Evolutionary conservation across 2,888 invertebrate genomes (phyloP), one percentile per base, ranked within the genome.

Genomic region (Lithophane semibrunnea): DNA sequence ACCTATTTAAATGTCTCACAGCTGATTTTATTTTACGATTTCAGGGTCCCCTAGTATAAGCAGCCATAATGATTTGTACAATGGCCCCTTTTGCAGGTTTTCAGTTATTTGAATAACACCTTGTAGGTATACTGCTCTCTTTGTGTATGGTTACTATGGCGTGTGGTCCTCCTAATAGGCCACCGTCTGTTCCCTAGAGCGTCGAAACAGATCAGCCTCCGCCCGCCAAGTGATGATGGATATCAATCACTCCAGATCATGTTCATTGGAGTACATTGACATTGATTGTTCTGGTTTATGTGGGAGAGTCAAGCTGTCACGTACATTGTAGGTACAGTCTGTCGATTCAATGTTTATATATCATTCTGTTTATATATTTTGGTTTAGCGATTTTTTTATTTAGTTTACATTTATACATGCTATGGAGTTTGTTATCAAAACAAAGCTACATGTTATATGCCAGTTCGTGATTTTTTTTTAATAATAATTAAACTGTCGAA

Each of bases 221-320:
- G 80, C 61, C 66, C 63, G 73, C 65, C 66, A 66, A 58, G 71
- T 84, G 75, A 77, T 86, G 82, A 82, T 82, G 68, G 82, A 82
- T 85, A 82, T 82, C 82, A 85, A 85, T 82, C 85, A 85, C 54
- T 67, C 37, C 60, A 63, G 63, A 80, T 68, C 85, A 64, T 64
- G 63, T 71, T 64, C 85, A 68, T 75, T 68, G 60, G 54, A 81
- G 64, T 75, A 81, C 71, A 82, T 82, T 81, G 82, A 85, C 82
- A 72, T 74, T 85, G 85, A 82, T 85, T 85, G 75, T 85, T 60
- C 81, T 82, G 71, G 85, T 85, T 56, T 71, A 82, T 75, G 71
- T 85, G 85, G 67, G 85, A 85, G 75, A 70, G 56, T 29, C 9
- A 13, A 29, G 56, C 79, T 65, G 77, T 54, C 68, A 68, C 63